Evolutionary conservation across 1,140 invertebrate genomes (phyloP).

Genomic region (Ephestia elutella): DNA sequence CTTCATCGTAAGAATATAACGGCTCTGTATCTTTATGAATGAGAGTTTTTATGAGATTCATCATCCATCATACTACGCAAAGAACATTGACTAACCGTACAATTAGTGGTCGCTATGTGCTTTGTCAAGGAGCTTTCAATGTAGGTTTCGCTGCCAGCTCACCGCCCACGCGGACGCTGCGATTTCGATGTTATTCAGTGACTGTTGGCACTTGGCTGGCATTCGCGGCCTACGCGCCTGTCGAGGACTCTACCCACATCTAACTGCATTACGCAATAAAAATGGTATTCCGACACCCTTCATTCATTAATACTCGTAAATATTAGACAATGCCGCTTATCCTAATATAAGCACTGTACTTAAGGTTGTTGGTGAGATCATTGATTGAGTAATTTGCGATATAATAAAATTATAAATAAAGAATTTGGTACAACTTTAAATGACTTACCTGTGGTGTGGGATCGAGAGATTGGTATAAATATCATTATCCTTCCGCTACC

Average conservation of each 20-base stretch:
- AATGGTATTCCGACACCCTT: slow-evolving; percentile 35
- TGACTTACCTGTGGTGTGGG: too few relatives aligned
- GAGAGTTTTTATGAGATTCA: background rate
- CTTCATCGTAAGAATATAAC: background rate
- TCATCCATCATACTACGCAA: background rate
- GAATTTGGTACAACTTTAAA: too few relatives aligned
- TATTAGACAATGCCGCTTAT: too few relatives aligned
- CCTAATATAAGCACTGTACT: too few relatives aligned
- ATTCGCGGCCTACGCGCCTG: slow-evolving; percentile 39
- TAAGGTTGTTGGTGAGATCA: too few relatives aligned
- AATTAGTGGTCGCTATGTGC: background rate
- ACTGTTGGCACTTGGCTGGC: slow-evolving; percentile 32
- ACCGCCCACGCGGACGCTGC: slow-evolving; percentile 36
- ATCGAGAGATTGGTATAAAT: too few relatives aligned
- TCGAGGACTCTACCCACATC: slow-evolving; percentile 51
- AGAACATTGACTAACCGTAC: background rate
- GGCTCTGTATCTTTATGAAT: background rate
- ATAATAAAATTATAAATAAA: too few relatives aligned
- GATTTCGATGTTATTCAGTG: slow-evolving; percentile 35
- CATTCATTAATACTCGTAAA: background rate
- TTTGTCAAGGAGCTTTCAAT: slow-evolving; percentile 41
- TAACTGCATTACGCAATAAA: slow-evolving; percentile 39
- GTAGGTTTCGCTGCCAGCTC: slow-evolving; percentile 28
- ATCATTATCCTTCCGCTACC: too few relatives aligned
- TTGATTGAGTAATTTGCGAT: too few relatives aligned